These are phyloP conservation scores for Acrocyrtus sp. DNA, from an alignment of 2,888 invertebrate genomes.

Conservation along the genomic window DNA sequence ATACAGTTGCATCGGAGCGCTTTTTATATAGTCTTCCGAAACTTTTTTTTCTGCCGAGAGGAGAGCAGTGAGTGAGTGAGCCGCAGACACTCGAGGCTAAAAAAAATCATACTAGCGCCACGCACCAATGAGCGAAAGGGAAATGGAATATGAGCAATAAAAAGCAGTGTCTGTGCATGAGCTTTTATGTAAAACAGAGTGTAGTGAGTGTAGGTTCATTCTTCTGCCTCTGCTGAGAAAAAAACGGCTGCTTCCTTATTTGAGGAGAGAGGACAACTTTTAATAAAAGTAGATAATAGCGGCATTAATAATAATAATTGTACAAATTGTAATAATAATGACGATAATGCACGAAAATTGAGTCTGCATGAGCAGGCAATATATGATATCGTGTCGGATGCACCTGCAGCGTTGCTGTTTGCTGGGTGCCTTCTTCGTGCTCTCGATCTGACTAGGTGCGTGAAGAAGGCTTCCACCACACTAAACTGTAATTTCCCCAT, in stretches of 20 bases:
- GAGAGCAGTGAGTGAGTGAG: too few relatives aligned
- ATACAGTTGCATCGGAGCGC: too few relatives aligned
- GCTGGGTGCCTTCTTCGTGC: constrained; percentile 6
- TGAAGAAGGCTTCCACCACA: too few relatives aligned
- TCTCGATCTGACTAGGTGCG: too few relatives aligned
- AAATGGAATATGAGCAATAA: background rate
- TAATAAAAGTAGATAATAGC: background rate
- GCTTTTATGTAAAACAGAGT: constrained; percentile 17
- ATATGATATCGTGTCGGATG: constrained; percentile 8
- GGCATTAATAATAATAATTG: constrained; percentile 1
- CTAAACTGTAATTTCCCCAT: background rate
- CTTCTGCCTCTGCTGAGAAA: too few relatives aligned
- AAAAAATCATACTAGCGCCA: too few relatives aligned
- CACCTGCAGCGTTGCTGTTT: background rate
- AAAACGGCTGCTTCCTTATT: too few relatives aligned
- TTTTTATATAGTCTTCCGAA: too few relatives aligned
- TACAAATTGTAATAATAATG: constrained; percentile 8
- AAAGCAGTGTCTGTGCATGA: background rate
- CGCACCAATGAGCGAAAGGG: constrained; percentile 44
- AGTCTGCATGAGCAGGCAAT: too few relatives aligned
- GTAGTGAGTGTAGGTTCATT: background rate
- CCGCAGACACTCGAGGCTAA: constrained; percentile 23
- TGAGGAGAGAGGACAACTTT: too few relatives aligned
- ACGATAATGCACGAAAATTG: constrained; percentile 24
- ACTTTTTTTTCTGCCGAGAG: too few relatives aligned